A percentile compares a stretch with the other conserved stretches of the same genome.
Conservation (phyloP, 2,113 vertebrate genomes). For the Aythya baeri region DNA sequence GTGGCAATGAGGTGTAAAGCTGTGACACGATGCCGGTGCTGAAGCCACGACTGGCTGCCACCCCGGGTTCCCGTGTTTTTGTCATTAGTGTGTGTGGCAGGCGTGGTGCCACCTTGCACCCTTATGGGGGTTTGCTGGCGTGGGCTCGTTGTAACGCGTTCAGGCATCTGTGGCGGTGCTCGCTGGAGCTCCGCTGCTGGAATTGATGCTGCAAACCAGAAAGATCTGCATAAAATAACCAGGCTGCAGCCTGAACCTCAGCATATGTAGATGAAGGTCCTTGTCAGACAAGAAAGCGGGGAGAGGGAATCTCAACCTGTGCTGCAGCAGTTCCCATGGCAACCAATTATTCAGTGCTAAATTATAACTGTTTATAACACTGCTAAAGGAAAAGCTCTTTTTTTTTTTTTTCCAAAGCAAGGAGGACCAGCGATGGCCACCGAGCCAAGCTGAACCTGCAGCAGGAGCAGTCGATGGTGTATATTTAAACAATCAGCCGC, state of each 20-base stretch:
- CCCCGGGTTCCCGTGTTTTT: rapidly evolving
- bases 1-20: not conserved
- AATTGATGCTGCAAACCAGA: not conserved
- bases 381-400: constrained; percentile 40
- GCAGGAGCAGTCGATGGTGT: not conserved
- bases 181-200: not conserved
- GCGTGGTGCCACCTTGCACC: rapidly evolving
- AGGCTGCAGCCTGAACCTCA: constrained; percentile 51
- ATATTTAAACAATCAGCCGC: not conserved
- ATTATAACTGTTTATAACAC: constrained; percentile 78
- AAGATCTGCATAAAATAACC: constrained; percentile 28
- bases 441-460: not conserved
- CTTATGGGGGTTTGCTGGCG: rapidly evolving
- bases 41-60: rapidly evolving
- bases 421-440: constrained; percentile 31
- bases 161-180: rapidly evolving
- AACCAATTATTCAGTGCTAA: constrained; percentile 81
- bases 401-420: not conserved
- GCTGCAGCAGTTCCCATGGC: constrained; percentile 79
- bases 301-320: constrained; percentile 75
- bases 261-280: constrained; percentile 72
- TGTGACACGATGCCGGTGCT: not conserved
- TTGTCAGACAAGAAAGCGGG: constrained; percentile 53
- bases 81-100: rapidly evolving
- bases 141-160: not conserved